Base-by-base conservation (phyloP, 2,113 vertebrate genomes). In the Tylochromis polylepis region DNA sequence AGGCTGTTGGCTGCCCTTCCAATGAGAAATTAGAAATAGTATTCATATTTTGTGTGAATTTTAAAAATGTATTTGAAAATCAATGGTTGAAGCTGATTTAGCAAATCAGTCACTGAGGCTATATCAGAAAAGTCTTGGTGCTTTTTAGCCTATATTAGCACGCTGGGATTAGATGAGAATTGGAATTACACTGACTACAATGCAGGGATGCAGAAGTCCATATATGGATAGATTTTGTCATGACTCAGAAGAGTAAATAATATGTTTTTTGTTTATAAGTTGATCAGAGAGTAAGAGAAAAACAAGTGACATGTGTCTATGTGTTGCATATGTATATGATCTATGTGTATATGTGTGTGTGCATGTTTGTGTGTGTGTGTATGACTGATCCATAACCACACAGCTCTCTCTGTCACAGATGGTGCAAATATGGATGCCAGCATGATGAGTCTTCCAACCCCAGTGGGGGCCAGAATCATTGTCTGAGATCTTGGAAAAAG, bases 401-500 rank as follows among this genome's bases (percentile, higher is more conserved):
- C 83, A 88, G 89, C 93, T 85, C 88, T 93, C 88, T 90, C 87
- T 58, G 70, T 89, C 94, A 87, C 95, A 96, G 95, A 96, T 96
- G 95, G 95, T 85, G 72, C 89, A 87, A 95, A 92, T 92, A 87
- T 88, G 93, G 91, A 92, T 94, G 94, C 95, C 95, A 95, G 93
- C 89, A 36, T 87, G 89, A 89, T 88, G 91, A 94, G 93, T 94
- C 94, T 86, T 94, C 94, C 93, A 95, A 77, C 60, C 91, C 94
- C 91, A 77, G 62, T 87, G 88, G 95, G 92, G 89, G 92, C 91
- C 93, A 93, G 91, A 91, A 89, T 93, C 91, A 95, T 94, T 94
- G 91, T 95, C 91, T 92, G 94, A 91, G 93, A 93, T 95, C 91
- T 94, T 95, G 94, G 94, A 95, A 91, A 67, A 93, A 91, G 91